Base-by-base conservation (phyloP, 1,140 invertebrate genomes). In the Paracyclopina nana region DNA sequence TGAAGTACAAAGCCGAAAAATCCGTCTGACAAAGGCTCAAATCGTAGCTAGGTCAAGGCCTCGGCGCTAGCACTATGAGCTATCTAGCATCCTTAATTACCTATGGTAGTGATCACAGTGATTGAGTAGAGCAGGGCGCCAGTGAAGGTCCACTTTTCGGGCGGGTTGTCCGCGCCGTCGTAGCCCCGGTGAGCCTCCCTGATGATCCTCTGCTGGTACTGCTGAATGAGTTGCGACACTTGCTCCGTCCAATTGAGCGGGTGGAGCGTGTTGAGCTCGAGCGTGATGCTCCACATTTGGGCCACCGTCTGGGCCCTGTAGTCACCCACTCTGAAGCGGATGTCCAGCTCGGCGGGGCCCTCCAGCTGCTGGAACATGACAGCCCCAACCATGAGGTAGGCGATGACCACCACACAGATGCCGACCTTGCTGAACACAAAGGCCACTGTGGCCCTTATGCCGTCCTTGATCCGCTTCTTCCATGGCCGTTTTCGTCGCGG, bases 81-180 rank as follows among this genome's bases (percentile, higher is more conserved):
- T n/a, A n/a, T n/a, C n/a, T n/a, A n/a, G n/a, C 20, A 29, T 27
- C 12, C 25, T 27, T 5, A 57, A 60, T 59, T 49, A 68, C 66
- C 67, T 41, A 68, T 68, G 5, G 67, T 68, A 1, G 67, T 69
- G 14, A 69, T 65, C 18, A 68, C 65, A 11, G 66, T 68, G 6
- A 68, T 61, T 12, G 63, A 62, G 56, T 65, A 68, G 1, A 68
- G 57, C 2, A 68, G 56, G 14, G 66, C 63, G n/a, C 64, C 64
- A 8, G 64, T 58, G 53, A 63, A 68, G 6, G 57, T 60, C 66
- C 66, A 68, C 53, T 66, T 63, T 8, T 59, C 48, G 3, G 55
- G 54, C 22, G 55, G 55, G 11, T 46, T 56, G 14, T 58, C 56
- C 30, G 60, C 52, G 22, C 48, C 50, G 34, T 55, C 56, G 48